Evolutionary conservation across 2,113 vertebrate genomes (phyloP).

Genomic region (Megaleporinus macrocephalus): DNA sequence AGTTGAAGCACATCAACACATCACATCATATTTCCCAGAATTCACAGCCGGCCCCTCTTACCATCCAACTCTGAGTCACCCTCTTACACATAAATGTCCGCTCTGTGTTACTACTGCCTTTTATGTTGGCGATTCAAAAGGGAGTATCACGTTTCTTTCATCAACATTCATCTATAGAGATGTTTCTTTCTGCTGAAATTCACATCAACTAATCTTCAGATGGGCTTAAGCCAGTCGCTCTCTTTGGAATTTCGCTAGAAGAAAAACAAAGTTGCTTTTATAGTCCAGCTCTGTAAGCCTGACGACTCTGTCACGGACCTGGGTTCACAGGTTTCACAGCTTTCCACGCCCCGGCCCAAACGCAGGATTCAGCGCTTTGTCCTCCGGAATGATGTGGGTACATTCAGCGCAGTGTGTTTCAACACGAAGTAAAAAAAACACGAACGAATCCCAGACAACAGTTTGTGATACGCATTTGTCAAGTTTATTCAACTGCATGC

Average conservation of each 20-base stretch:
- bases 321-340: not conserved
- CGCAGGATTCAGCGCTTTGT: not conserved
- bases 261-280: conserved; percentile 29
- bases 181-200: conserved; percentile 15
- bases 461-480: not conserved
- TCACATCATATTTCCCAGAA: conserved; percentile 54
- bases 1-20: conserved; percentile 53
- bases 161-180: conserved; percentile 2
- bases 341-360: not conserved
- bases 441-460: not conserved
- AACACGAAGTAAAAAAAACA: not conserved
- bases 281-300: not conserved
- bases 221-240: conserved; percentile 16
- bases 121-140: conserved; percentile 31
- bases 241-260: conserved; percentile 9
- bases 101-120: conserved; percentile 36
- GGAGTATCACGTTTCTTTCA: conserved; percentile 36
- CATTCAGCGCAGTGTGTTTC: conserved; percentile 1
- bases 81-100: conserved; percentile 27
- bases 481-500: not conserved
- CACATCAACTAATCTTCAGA: conserved; percentile 17
- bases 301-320: not conserved
- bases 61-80: conserved; percentile 45
- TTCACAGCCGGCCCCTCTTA: conserved; percentile 39
- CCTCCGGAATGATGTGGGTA: not conserved